Evolutionary conservation across 2,888 invertebrate genomes (phyloP).

Genomic region (Chrysodeixis includens): DNA sequence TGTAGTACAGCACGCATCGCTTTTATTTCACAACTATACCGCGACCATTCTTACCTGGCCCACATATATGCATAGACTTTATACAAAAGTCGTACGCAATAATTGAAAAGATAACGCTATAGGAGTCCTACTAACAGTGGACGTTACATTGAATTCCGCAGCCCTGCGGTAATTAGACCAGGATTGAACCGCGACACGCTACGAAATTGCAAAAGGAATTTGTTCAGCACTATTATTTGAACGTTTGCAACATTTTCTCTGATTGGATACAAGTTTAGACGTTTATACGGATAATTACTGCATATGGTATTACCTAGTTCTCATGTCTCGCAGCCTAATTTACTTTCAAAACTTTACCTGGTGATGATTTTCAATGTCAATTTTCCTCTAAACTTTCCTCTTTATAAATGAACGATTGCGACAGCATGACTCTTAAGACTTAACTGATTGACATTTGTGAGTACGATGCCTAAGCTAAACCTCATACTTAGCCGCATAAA

Average conservation of each 20-base stretch:
- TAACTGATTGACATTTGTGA: background rate
- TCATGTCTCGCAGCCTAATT: constrained; percentile 37
- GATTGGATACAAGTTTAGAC: constrained; percentile 29
- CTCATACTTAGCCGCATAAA: constrained; percentile 29
- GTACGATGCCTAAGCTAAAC: too few species aligned
- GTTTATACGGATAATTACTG: background rate
- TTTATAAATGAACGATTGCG: too few species aligned
- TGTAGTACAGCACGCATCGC: constrained; percentile 62
- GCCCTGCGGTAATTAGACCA: constrained; percentile 53
- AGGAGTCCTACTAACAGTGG: constrained; percentile 49
- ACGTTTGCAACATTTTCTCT: constrained; percentile 43
- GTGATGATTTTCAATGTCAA: too few species aligned
- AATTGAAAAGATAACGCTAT: constrained; percentile 46
- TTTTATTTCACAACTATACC: constrained; percentile 59
- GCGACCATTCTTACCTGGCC: constrained; percentile 60
- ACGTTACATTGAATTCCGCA: constrained; percentile 34
- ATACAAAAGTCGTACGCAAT: constrained; percentile 27
- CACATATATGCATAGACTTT: constrained; percentile 18
- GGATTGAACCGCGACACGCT: constrained; percentile 53
- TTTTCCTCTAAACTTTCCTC: too few species aligned
- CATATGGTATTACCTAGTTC: constrained; percentile 11
- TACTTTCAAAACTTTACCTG: too few species aligned
- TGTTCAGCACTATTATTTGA: constrained; percentile 44
- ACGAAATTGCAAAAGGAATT: constrained; percentile 51
- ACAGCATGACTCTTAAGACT: too few species aligned